Evolutionary conservation across 1,140 invertebrate genomes (phyloP).

Genomic region (Tribolium castaneum): DNA sequence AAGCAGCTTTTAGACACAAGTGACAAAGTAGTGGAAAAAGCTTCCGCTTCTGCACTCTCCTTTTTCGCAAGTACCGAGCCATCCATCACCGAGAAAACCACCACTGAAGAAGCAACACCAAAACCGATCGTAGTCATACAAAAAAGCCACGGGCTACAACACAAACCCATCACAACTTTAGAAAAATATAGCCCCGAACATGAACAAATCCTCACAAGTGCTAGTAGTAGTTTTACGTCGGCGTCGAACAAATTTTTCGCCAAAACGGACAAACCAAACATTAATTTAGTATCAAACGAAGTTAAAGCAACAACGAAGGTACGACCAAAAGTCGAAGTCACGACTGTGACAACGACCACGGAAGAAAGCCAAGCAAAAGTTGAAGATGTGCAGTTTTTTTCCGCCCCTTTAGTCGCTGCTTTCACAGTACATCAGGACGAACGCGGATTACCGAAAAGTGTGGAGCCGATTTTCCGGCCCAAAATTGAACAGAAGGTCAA

Average conservation of each 20-base stretch:
- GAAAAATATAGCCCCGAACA: conserved; percentile 42
- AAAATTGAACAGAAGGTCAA: conserved; percentile 45
- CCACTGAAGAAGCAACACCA: conserved; percentile 42
- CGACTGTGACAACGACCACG: conserved; percentile 67
- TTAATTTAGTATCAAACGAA: not conserved
- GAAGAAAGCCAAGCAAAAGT: conserved; percentile 74
- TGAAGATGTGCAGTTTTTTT: conserved; percentile 82
- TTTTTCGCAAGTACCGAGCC: conserved; percentile 46
- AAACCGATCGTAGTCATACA: conserved; percentile 55
- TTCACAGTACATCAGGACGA: conserved; percentile 87
- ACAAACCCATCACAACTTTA: conserved; percentile 50
- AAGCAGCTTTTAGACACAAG: conserved; percentile 27
- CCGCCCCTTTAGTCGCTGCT: conserved; percentile 81
- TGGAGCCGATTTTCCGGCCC: conserved; percentile 74
- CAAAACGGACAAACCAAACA: not conserved
- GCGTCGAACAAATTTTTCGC: conserved; percentile 4
- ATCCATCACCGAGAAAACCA: not conserved
- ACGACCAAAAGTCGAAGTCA: conserved; percentile 49
- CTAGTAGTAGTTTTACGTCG: conserved; percentile 50
- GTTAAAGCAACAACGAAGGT: not conserved
- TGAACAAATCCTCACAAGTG: conserved; percentile 57
- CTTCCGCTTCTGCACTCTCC: conserved; percentile 54
- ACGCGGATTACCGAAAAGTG: conserved; percentile 77
- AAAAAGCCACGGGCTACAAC: conserved; percentile 56
- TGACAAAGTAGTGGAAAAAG: conserved; percentile 54